A percentile compares a stretch with the other conserved stretches of the same genome.
These are phyloP conservation scores for Nasonia vitripennis DNA, from an alignment of 1,140 invertebrate species.

Conservation along the genomic window DNA sequence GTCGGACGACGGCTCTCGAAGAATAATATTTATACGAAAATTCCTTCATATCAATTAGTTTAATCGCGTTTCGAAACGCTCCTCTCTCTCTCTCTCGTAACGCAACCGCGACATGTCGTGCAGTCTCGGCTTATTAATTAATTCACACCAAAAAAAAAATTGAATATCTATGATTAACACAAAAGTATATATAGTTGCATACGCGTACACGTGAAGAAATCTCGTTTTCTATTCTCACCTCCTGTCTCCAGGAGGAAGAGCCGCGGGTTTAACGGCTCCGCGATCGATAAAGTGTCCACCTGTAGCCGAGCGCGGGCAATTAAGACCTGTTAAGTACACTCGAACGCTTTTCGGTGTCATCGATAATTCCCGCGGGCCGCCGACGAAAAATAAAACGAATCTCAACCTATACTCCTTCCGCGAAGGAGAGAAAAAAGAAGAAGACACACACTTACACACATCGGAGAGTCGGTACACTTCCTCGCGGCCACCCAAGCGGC, in stretches of 20 bases:
- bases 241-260: neutral
- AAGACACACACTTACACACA: neutral
- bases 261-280: neutral
- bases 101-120: neutral
- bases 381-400: neutral
- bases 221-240: conserved; percentile 12
- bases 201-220: no score
- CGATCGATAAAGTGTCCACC: neutral
- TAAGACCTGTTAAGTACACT: neutral
- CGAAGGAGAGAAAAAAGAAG: neutral
- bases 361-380: neutral
- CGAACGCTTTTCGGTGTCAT: neutral
- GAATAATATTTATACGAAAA: conserved; percentile 22
- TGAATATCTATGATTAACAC: neutral
- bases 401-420: neutral
- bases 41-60: conserved; percentile 1
- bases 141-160: neutral
- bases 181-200: neutral
- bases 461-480: neutral
- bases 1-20: neutral
- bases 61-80: conserved; percentile 1
- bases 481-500: neutral
- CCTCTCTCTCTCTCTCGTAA: neutral
- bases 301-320: neutral
- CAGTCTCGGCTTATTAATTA: neutral